Evolutionary conservation across 2,888 invertebrate genomes (phyloP).

Genomic region (Rapana venosa): DNA sequence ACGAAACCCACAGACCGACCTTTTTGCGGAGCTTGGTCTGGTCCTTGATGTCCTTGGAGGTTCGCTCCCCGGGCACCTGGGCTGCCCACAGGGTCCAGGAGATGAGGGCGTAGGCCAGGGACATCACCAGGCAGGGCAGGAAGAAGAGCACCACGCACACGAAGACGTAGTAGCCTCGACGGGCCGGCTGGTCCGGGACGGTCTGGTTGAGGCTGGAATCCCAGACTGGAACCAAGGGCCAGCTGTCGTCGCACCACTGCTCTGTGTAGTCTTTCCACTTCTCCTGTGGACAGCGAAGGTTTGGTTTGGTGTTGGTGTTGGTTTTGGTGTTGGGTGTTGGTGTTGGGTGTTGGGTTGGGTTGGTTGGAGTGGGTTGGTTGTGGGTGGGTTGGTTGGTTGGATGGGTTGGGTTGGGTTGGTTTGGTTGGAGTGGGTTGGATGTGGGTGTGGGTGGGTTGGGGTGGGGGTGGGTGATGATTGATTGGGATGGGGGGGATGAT

Average conservation of each 20-base stretch:
- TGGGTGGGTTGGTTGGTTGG: no score
- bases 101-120: slow-evolving; percentile 86
- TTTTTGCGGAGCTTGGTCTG: slow-evolving; percentile 75
- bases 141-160: slow-evolving; percentile 87
- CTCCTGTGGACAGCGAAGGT: not conserved
- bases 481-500: no score
- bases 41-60: slow-evolving; percentile 70
- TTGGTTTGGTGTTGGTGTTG: no score
- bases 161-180: slow-evolving; percentile 88
- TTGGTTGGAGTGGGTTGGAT: no score
- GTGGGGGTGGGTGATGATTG: no score
- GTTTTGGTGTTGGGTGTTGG: no score
- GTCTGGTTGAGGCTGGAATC: slow-evolving; percentile 48
- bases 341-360: no score
- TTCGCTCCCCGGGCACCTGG: slow-evolving; percentile 76
- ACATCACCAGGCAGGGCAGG: slow-evolving; percentile 87
- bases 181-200: slow-evolving; percentile 73
- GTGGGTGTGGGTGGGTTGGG: no score
- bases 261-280: slow-evolving; percentile 88
- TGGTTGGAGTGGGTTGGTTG: no score
- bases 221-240: slow-evolving; percentile 59
- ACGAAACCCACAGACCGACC: slow-evolving; percentile 63
- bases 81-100: slow-evolving; percentile 83
- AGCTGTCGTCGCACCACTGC: slow-evolving; percentile 85
- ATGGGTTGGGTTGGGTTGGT: no score